Evolutionary conservation across 2,888 invertebrate species (phyloP).

Genomic region (Apoda limacodes): DNA sequence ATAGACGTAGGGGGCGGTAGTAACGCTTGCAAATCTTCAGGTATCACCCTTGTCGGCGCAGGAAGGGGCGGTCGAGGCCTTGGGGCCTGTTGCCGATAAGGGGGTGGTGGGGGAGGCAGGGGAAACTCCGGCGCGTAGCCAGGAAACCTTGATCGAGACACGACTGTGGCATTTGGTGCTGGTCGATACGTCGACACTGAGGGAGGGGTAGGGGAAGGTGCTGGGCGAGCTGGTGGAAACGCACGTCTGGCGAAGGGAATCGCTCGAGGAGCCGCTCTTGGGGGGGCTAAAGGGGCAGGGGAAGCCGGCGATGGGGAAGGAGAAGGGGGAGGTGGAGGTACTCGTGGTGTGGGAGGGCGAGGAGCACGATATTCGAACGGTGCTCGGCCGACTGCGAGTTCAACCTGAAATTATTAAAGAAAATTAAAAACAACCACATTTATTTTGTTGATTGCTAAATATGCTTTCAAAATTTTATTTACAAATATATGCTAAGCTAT

Average conservation of each 20-base stretch:
- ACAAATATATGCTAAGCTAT: no score
- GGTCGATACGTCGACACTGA: constrained; percentile 24
- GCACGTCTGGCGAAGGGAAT: constrained; percentile 24
- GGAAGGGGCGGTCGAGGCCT: constrained; percentile 22
- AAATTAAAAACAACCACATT: no score
- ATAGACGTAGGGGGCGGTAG: constrained; percentile 61
- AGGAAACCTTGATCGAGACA: constrained; percentile 22
- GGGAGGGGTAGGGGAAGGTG: constrained; percentile 16
- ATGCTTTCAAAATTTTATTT: no score
- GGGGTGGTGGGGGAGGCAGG: constrained; percentile 25
- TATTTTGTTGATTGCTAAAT: no score
- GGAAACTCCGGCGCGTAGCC: constrained; percentile 16
- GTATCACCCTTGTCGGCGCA: constrained; percentile 36
- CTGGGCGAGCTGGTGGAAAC: constrained; percentile 21
- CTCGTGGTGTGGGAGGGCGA: constrained; percentile 22
- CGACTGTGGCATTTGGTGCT: constrained; percentile 24
- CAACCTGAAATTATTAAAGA: no score
- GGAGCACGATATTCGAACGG: constrained; percentile 49
- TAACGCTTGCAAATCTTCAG: constrained; percentile 56
- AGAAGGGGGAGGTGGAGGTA: constrained; percentile 22
- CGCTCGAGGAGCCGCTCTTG: constrained; percentile 18
- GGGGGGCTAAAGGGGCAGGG: constrained; percentile 25
- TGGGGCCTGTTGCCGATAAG: constrained; percentile 24
- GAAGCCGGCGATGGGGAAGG: constrained; percentile 21
- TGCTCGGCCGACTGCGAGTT: constrained; percentile 49